A percentile compares a stretch with the other conserved stretches of the same genome.
Evolutionary conservation across 2,888 invertebrate species (phyloP).

Genomic region (Xylota segnis): DNA sequence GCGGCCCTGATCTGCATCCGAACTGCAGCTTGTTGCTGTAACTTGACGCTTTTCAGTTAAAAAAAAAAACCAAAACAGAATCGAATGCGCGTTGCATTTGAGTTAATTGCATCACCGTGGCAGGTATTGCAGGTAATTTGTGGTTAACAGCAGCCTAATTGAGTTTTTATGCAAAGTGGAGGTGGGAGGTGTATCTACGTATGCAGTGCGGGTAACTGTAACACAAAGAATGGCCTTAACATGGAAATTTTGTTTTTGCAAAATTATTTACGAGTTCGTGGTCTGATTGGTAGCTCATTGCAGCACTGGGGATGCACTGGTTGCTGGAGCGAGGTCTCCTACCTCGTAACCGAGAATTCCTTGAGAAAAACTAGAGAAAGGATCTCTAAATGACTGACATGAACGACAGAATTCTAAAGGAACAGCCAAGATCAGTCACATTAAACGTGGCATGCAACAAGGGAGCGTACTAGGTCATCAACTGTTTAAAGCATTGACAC

Average conservation of each 20-base stretch:
- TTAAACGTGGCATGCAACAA: too few relatives aligned
- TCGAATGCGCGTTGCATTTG: conserved; percentile 18
- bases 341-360: too few relatives aligned
- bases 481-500: too few relatives aligned
- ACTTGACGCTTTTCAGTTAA: neutral
- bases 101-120: conserved; percentile 58
- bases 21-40: conserved; percentile 22
- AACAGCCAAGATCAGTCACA: too few relatives aligned
- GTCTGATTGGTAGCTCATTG: neutral
- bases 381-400: too few relatives aligned
- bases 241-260: neutral
- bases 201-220: neutral
- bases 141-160: conserved; percentile 54
- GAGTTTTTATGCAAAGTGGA: conserved; percentile 45
- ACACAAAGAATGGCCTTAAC: neutral
- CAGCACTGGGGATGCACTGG: neutral
- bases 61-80: conserved; percentile 1
- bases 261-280: neutral
- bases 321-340: too few relatives aligned
- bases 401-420: too few relatives aligned
- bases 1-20: conserved; percentile 41
- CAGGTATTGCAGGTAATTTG: conserved; percentile 37
- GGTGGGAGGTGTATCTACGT: too few relatives aligned
- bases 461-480: too few relatives aligned
- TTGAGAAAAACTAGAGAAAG: too few relatives aligned